phyloP scores from a whole-genome alignment of 2,888 invertebrate genomes.

The Cephus sareptanus region DNA sequence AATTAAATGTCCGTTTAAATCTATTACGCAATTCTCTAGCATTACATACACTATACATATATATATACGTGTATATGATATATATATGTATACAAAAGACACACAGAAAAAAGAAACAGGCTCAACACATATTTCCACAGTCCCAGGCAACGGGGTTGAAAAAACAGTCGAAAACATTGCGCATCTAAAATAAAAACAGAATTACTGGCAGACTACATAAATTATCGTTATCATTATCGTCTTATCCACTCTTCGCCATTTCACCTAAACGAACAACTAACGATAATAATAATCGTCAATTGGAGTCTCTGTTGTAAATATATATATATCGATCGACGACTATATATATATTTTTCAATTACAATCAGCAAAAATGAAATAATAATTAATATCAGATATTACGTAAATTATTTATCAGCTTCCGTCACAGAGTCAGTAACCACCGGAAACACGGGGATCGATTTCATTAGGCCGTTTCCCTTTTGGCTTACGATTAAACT shows the following conservation, averaged over 20 bases:
- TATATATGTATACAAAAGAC: slow-evolving; percentile 3
- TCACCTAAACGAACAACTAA: background rate
- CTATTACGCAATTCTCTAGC: slow-evolving; percentile 2
- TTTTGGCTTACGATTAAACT: background rate
- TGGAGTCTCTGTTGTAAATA: background rate
- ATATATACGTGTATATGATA: background rate
- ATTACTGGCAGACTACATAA: background rate
- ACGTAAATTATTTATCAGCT: background rate
- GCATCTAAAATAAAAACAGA: slow-evolving; percentile 2
- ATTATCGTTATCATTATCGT: background rate
- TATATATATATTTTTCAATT: background rate
- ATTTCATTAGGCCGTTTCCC: background rate
- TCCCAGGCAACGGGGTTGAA: slow-evolving; percentile 12
- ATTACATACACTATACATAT: background rate
- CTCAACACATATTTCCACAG: slow-evolving; percentile 7
- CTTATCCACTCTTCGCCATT: background rate
- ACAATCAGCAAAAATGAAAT: background rate
- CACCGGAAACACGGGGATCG: background rate
- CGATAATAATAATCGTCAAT: background rate
- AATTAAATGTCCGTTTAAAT: background rate
- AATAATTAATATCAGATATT: background rate
- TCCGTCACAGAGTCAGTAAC: background rate
- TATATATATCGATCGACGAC: too few species aligned
- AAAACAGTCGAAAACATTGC: slow-evolving; percentile 4
- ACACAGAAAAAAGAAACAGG: slow-evolving; percentile 6